Evolutionary conservation across 2,888 invertebrate genomes (phyloP).

Genomic region (Ctenicera cuprea): DNA sequence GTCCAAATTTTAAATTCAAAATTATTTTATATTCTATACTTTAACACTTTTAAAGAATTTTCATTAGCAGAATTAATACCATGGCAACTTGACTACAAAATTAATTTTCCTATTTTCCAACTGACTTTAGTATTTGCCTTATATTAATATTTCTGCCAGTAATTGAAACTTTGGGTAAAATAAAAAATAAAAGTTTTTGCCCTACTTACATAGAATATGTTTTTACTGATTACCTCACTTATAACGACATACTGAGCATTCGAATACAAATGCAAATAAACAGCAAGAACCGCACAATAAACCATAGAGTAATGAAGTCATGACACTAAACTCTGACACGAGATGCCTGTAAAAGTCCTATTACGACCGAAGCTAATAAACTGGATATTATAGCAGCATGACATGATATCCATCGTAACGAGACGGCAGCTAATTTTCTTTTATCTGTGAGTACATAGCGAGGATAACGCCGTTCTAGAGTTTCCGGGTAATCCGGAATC

Average conservation of each 20-base stretch:
- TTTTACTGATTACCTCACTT: no score
- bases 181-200: no score
- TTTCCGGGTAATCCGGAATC: conserved; percentile 52
- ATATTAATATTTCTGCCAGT: no score
- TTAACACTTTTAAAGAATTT: no score
- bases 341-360: conserved; percentile 41
- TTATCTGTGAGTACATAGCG: conserved; percentile 38
- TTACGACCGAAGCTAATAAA: conserved; percentile 47
- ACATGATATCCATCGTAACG: conserved; percentile 42
- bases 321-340: conserved; percentile 38
- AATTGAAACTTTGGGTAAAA: no score
- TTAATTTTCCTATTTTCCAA: no score
- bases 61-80: no score
- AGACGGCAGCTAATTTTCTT: conserved; percentile 51
- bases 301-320: conserved; percentile 34
- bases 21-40: no score
- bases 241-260: neutral
- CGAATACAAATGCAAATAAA: neutral
- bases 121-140: no score
- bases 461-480: conserved; percentile 49
- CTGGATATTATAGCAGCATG: conserved; percentile 35
- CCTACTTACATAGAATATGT: no score
- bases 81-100: no score
- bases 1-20: no score
- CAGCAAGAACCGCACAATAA: conserved; percentile 19